Evolutionary conservation across 2,888 invertebrate genomes (phyloP).

Genomic region (Drosophila meridionalis): DNA sequence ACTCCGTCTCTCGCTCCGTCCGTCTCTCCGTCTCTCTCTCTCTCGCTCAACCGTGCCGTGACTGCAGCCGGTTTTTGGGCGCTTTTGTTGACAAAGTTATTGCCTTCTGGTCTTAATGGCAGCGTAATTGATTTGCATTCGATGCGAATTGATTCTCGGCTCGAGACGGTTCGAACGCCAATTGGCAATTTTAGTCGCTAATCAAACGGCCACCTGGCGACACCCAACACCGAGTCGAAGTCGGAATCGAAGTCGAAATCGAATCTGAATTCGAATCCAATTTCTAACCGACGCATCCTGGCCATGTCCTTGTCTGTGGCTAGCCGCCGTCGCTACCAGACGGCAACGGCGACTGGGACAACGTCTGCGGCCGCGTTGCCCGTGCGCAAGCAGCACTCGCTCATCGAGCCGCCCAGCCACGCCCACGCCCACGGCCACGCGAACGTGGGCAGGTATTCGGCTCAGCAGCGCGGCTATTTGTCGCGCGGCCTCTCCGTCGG

Average conservation of each 20-base stretch:
- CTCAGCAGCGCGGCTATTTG: slow-evolving; percentile 68
- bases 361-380: slow-evolving; percentile 25
- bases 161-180: slow-evolving; percentile 37
- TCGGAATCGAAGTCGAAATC: not conserved
- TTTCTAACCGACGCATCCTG: not conserved
- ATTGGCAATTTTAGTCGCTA: slow-evolving; percentile 43
- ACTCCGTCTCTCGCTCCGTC: slow-evolving; percentile 10
- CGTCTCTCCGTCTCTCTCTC: not conserved
- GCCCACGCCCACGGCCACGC: slow-evolving; percentile 36
- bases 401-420: slow-evolving; percentile 67
- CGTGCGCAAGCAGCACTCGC: slow-evolving; percentile 78
- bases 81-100: slow-evolving; percentile 76
- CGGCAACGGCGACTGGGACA: slow-evolving; percentile 37
- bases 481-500: slow-evolving; percentile 79
- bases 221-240: slow-evolving; percentile 4
- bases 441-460: slow-evolving; percentile 45
- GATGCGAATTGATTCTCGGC: slow-evolving; percentile 68
- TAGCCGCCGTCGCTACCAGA: slow-evolving; percentile 76
- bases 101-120: slow-evolving; percentile 65
- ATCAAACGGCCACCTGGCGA: slow-evolving; percentile 42
- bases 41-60: slow-evolving; percentile 24
- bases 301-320: slow-evolving; percentile 77
- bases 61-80: slow-evolving; percentile 31
- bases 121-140: slow-evolving; percentile 78
- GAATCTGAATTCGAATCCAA: not conserved